phyloP scores from a whole-genome alignment of 2,113 vertebrate species.

The Tetrao urogallus region DNA sequence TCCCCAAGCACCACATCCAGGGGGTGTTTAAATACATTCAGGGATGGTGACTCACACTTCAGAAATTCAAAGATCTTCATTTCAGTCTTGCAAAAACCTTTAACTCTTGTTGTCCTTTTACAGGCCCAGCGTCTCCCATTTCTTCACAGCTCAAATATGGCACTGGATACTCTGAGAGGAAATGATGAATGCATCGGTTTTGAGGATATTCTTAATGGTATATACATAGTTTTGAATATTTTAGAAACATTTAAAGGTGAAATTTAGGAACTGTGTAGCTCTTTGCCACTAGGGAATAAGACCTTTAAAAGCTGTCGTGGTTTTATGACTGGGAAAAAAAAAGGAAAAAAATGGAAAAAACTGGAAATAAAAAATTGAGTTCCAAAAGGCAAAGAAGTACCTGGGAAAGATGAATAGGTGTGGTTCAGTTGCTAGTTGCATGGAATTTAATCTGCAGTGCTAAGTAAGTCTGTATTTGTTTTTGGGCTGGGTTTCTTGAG shows the following conservation, averaged over 20 bases:
- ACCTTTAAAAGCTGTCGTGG: neutral
- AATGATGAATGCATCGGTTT: constrained; percentile 89
- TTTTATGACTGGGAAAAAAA: too few species aligned
- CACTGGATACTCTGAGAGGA: constrained; percentile 90
- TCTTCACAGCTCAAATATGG: constrained; percentile 91
- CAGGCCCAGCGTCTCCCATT: constrained; percentile 95
- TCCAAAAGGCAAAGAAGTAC: neutral
- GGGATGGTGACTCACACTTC: neutral
- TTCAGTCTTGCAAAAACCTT: neutral
- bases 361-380: neutral
- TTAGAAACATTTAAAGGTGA: neutral
- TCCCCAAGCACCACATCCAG: too few species aligned
- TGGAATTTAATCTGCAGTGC: neutral
- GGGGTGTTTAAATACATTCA: too few species aligned
- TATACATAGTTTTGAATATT: constrained; percentile 13
- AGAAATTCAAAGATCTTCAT: neutral
- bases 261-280: neutral
- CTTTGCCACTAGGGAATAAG: neutral
- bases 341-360: neutral
- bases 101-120: neutral
- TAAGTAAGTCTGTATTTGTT: neutral
- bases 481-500: neutral
- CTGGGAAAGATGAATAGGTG: neutral
- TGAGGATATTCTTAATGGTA: constrained; percentile 95
- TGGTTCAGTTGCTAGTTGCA: neutral